A percentile compares a stretch with the other conserved stretches of the same genome.
Evolutionary conservation across 2,888 invertebrate genomes (phyloP).

Genomic region (Diarsia dahlii): DNA sequence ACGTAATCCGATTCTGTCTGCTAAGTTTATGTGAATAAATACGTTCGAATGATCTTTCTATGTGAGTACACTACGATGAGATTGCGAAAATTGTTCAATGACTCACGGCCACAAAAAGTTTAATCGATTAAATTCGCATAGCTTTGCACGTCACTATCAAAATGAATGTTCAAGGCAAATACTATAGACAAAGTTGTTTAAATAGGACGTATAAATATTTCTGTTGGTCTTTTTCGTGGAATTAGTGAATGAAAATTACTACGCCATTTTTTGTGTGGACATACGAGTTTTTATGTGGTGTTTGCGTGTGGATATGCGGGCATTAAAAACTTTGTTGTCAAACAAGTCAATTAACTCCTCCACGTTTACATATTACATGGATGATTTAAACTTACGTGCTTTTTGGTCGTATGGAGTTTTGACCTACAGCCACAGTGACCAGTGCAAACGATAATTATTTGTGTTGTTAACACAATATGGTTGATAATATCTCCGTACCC

Average conservation of each 20-base stretch:
- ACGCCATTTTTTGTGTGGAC: conserved; percentile 40
- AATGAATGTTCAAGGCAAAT: conserved; percentile 46
- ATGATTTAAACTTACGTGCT: conserved; percentile 33
- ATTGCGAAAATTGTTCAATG: conserved; percentile 35
- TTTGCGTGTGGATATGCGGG: conserved; percentile 34
- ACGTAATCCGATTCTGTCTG: conserved; percentile 61
- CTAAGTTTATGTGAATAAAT: conserved; percentile 55
- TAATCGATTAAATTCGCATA: conserved; percentile 34
- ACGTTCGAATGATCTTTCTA: conserved; percentile 50
- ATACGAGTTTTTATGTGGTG: conserved; percentile 45
- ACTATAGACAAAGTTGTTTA: conserved; percentile 27
- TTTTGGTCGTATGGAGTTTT: conserved; percentile 3
- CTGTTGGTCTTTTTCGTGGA: conserved; percentile 31
- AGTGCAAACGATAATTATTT: background rate
- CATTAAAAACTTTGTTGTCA: conserved; percentile 46
- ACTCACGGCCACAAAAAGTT: conserved; percentile 24
- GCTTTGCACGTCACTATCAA: conserved; percentile 44
- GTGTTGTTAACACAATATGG: background rate
- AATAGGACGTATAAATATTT: conserved; percentile 45
- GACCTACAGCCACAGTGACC: background rate
- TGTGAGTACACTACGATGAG: conserved; percentile 32
- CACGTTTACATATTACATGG: conserved; percentile 24
- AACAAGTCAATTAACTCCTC: conserved; percentile 24
- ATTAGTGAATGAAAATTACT: conserved; percentile 55
- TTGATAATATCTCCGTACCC: background rate